Conservation (phyloP, 2,113 vertebrate genomes). For the Chaenogobius annularis region DNA sequence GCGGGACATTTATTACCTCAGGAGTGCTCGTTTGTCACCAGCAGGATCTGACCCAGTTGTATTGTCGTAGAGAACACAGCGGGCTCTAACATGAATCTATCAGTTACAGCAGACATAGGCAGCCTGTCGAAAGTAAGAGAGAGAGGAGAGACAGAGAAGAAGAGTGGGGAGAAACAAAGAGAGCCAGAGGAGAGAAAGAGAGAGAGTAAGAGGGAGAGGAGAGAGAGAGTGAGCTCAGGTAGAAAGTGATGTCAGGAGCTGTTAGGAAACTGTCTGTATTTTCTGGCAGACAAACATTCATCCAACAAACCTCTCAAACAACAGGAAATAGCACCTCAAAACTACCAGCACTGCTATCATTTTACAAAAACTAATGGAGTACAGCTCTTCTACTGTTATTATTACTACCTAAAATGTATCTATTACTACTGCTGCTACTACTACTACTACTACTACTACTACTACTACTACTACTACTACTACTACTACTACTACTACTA, state of each 20-base stretch:
- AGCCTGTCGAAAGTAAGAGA: constrained; percentile 25
- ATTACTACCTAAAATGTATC: not conserved
- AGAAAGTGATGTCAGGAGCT: constrained; percentile 56
- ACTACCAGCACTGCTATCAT: not conserved
- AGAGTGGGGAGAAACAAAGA: too few relatives aligned
- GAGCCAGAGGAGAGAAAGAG: not conserved
- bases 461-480: not conserved
- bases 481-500: too few relatives aligned
- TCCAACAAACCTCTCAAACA: constrained; percentile 45
- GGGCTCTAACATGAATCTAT: constrained; percentile 37
- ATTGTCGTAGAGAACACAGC: constrained; percentile 26
- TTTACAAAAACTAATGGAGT: not conserved
- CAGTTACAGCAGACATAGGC: constrained; percentile 26
- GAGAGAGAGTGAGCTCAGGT: constrained; percentile 1
- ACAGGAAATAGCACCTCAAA: constrained; percentile 22
- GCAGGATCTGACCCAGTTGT: constrained; percentile 43
- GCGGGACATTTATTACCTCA: constrained; percentile 20
- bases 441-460: not conserved
- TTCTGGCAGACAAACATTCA: constrained; percentile 52
- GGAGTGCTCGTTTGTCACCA: constrained; percentile 25
- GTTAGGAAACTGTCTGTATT: constrained; percentile 42
- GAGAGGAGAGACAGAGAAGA: constrained; percentile 11
- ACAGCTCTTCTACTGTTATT: not conserved
- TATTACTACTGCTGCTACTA: not conserved
- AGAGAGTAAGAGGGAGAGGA: constrained; percentile 7